phyloP scores from a whole-genome alignment of 2,113 vertebrate species.

The Mesoclemmys tuberculata region DNA sequence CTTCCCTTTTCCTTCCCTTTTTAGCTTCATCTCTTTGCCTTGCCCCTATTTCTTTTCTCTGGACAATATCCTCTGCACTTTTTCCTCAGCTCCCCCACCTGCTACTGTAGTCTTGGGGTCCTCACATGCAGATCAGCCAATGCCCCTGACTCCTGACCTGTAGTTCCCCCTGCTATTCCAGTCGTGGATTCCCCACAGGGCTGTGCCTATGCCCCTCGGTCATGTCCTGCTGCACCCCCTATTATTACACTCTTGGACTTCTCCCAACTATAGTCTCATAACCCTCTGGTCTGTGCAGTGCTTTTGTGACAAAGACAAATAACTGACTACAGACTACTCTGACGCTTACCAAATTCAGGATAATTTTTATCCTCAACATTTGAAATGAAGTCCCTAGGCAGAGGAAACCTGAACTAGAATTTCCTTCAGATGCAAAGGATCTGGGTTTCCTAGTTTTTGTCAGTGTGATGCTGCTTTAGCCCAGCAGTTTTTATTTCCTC shows the following conservation, averaged over 20 bases:
- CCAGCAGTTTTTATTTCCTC: neutral
- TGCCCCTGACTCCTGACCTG: neutral
- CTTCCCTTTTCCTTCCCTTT: neutral
- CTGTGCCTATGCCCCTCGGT: neutral
- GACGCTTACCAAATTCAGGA: neutral
- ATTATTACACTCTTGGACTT: neutral
- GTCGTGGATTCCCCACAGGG: fast-evolving
- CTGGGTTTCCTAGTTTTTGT: neutral
- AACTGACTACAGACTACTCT: neutral
- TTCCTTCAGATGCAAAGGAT: neutral
- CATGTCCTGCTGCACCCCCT: neutral
- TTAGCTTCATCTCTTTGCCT: neutral
- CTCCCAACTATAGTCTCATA: neutral
- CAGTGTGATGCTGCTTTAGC: neutral
- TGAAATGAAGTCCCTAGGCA: neutral
- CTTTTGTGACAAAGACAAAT: neutral
- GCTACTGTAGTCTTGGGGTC: neutral
- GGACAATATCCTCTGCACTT: neutral
- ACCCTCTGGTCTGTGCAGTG: neutral
- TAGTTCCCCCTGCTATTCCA: neutral
- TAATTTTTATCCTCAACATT: neutral
- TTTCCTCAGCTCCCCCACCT: neutral
- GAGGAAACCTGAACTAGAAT: neutral
- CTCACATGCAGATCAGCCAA: neutral
- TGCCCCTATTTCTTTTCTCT: neutral